Percentiles rank a stretch among this genome's conserved stretches.
Evolutionary conservation across 2,888 invertebrate species (phyloP).

Genomic region (Eristalis arbustorum): DNA sequence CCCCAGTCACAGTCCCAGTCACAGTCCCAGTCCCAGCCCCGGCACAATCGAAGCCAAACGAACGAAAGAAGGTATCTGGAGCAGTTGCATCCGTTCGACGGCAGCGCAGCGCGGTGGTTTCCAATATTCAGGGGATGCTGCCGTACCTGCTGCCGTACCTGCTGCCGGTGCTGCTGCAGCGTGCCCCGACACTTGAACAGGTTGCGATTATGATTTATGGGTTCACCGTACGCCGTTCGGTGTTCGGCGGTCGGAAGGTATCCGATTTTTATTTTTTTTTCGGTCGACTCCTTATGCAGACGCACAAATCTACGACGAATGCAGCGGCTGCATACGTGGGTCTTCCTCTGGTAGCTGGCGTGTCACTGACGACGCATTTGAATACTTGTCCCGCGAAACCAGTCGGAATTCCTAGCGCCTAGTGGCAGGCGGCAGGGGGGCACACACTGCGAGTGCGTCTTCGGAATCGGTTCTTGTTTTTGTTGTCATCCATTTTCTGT

Average conservation of each 20-base stretch:
- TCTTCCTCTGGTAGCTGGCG: conserved; percentile 49
- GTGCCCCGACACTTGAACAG: conserved; percentile 60
- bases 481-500: conserved; percentile 57
- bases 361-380: conserved; percentile 65
- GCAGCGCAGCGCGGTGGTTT: conserved; percentile 19
- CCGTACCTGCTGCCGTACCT: background rate
- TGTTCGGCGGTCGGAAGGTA: conserved; percentile 25
- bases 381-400: conserved; percentile 64
- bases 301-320: conserved; percentile 22
- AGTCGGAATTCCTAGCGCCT: conserved; percentile 65
- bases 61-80: conserved; percentile 39
- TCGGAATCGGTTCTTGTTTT: conserved; percentile 42
- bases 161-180: conserved; percentile 10
- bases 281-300: background rate
- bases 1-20: too few species aligned
- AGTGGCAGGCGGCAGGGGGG: conserved; percentile 30
- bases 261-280: conserved; percentile 34
- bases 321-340: conserved; percentile 45
- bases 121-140: conserved; percentile 32
- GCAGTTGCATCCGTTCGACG: conserved; percentile 29
- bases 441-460: conserved; percentile 23
- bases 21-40: too few species aligned
- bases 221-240: conserved; percentile 38
- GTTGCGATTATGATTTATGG: conserved; percentile 70
- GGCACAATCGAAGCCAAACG: background rate